Base-by-base conservation (phyloP, 2,888 invertebrate genomes). In the Pinctada fucata region DNA sequence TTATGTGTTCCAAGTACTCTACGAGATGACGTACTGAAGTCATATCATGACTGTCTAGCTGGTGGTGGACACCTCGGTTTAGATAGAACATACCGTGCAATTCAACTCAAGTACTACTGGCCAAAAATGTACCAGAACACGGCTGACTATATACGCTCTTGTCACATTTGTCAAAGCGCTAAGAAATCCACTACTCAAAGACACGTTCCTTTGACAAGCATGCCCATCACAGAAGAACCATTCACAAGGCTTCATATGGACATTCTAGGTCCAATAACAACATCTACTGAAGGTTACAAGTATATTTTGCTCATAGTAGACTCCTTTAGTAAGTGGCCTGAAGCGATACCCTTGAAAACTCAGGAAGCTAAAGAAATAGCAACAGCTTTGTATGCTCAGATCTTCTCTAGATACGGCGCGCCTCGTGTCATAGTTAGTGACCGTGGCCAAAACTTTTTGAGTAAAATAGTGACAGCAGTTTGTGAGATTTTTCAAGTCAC, bases 241-340 rank as follows among this genome's bases (percentile, higher is more conserved):
- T 79, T 83, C 52, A 16, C 68, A 52, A 48, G 78, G n/a, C 66
- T 76, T 16, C 83, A 83, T 67, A 81, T 83, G 66, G 83, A 85
- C 49, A 75, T 85, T 64, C 50, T 84, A 3, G 82, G 83, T 8
- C 80, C 83, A 2, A 52, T 85, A 16, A 71, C 83, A 48, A 70
- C 63, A 65, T 74, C 75, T 5, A 51, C 51, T 64, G 76, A 82
- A 45, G 82, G 96, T 96, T 93, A 97, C 96, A 91, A 97, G 94
- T 93, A 82, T 66, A 78, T 81, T 13, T 68, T 84, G 3, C 68
- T 83, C 10, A 64, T 82, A 16, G 82, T 83, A 8, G 82, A 85
- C 31, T 77, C 76, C 31, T 83, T 78, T 64, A 70, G 79, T 3
- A 72, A 74, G 13, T 85, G 84, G 82, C 52, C 79, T 65, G 85